Evolutionary conservation across 35 echinoderm and acorn worm genomes (phyloP), one percentile per base, ranked within the genome.

Genomic region (Ophiothrix spiculata): DNA sequence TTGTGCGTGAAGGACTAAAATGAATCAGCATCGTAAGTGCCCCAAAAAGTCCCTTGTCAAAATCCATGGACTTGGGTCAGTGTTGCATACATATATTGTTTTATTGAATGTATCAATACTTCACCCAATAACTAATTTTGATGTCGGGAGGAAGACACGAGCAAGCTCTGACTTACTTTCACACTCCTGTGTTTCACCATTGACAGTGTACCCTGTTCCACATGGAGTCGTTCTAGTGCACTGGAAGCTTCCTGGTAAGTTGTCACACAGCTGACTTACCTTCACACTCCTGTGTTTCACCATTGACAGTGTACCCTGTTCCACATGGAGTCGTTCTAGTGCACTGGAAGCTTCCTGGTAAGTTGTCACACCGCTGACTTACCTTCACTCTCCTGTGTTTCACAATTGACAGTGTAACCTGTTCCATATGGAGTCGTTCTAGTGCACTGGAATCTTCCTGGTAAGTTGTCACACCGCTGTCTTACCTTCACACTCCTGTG

Each of bases 401-500:
- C 17, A n/a, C 83, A 33, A 83, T 93, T 90, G 33, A 93, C 40
- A 8, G 79, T 90, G 42, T 97, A 97, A 0, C 94, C 94, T 35
- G 88, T 93, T 1, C 91, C 91, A 82, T 91, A 97, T 36, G 94
- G 80, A 28, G 83, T 80, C 16, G 74, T 87, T 8, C 90, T 81
- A 4, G 75, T 82, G 86, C 94, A 97, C 31, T 76, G 39, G 54
- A 85, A 93, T 35, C 80, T 80, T 4, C 91, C 91, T 19, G 32
- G 69, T n/a, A 76, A 56, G 76, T 93, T 92, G 23, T 87, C 91
- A 80, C 91, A 92, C 1, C 1, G 21, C 29, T 33, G 31, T 38
- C 89, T 49, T 84, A 97, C 94, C 94, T 87, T 87, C 91, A 93
- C 94, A 97, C 15, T 83, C 39, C 39, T 92, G 88, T 31, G 87